Base-by-base conservation (phyloP, 2,113 vertebrate genomes). In the Cebidichthys violaceus region DNA sequence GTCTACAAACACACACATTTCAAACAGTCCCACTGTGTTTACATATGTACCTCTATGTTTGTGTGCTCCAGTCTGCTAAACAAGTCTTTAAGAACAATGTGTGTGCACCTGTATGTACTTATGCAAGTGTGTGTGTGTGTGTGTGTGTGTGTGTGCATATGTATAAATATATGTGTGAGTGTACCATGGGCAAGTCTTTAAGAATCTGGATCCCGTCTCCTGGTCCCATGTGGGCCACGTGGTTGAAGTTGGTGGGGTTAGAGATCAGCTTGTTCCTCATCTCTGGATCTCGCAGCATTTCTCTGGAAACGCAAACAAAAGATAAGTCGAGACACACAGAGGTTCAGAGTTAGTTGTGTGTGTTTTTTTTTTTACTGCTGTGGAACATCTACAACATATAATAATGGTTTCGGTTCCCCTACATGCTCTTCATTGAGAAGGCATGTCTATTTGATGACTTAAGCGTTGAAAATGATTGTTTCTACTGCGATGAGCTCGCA, bases 211-310 rank as follows among this genome's bases (percentile, higher is more conserved):
- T 99, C 70, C 98, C 98, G 74, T 99, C 98, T 89, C 98, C 98
- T 79, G 98, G 98, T 86, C 98, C 98, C 98, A 99, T 99, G 94
- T 99, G 98, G 93, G 97, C 98, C 94, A 99, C 98, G 67, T 99
- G 98, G 96, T 99, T 99, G 95, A 99, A 99, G 96, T 99, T 99
- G 93, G 97, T 99, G 88, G 98, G 98, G 91, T 99, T 99, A 94
- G 98, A 99, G 95, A 99, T 99, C 89, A 99, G 95, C 92, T 99
- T 99, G 95, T 97, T 99, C 95, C 98, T 97, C 97, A 98, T 99
- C 95, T 99, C 98, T 54, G 98, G 98, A 91, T 99, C 98, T 7
- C 97, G 96, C 64, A 99, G 96, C 97, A 99, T 99, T 93, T 99
- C 98, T 94, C 98, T 99, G 92, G 39, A 96, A 93, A 90, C 41